Conservation (phyloP, 1,140 invertebrate species). For the Conopomorpha cramerella region DNA sequence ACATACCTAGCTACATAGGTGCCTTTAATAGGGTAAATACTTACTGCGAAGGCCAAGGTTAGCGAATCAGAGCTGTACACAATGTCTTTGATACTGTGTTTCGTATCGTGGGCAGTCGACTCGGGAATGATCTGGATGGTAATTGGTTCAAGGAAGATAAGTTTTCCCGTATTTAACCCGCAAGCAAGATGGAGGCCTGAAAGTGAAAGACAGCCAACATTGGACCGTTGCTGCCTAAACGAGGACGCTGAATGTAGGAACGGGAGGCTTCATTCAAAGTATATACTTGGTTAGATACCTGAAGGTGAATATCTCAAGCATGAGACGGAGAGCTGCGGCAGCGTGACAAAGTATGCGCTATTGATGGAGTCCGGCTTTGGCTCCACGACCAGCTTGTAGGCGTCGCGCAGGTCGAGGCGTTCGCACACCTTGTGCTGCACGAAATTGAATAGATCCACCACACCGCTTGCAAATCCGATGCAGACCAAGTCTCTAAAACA, state of each 20-base stretch:
- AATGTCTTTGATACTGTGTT: slow-evolving; percentile 47
- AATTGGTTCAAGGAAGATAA: slow-evolving; percentile 62
- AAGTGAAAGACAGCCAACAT: no score
- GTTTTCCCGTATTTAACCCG: slow-evolving; percentile 56
- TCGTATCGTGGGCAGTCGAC: slow-evolving; percentile 50
- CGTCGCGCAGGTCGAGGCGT: slow-evolving; percentile 21
- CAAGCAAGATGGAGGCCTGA: slow-evolving; percentile 60
- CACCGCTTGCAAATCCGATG: slow-evolving; percentile 47
- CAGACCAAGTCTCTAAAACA: slow-evolving; percentile 21
- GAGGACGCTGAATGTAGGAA: no score
- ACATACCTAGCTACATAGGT: no score
- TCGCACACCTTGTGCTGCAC: slow-evolving; percentile 30
- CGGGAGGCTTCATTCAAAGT: no score
- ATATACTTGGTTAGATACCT: no score
- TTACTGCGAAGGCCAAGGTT: slow-evolving; percentile 62
- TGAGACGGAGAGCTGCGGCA: slow-evolving; percentile 30
- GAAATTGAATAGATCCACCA: slow-evolving; percentile 47
- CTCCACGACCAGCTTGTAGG: slow-evolving; percentile 23
- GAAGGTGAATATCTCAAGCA: slow-evolving; percentile 55
- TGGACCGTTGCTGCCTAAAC: no score
- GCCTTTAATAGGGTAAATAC: no score
- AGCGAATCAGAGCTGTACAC: slow-evolving; percentile 52
- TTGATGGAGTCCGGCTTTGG: slow-evolving; percentile 31
- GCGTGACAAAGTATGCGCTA: slow-evolving; percentile 16
- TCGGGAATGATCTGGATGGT: slow-evolving; percentile 48